Percentiles rank a stretch among this genome's conserved stretches.
Evolutionary conservation across 2,113 vertebrate genomes (phyloP).

Genomic region (Charadrius vociferus): DNA sequence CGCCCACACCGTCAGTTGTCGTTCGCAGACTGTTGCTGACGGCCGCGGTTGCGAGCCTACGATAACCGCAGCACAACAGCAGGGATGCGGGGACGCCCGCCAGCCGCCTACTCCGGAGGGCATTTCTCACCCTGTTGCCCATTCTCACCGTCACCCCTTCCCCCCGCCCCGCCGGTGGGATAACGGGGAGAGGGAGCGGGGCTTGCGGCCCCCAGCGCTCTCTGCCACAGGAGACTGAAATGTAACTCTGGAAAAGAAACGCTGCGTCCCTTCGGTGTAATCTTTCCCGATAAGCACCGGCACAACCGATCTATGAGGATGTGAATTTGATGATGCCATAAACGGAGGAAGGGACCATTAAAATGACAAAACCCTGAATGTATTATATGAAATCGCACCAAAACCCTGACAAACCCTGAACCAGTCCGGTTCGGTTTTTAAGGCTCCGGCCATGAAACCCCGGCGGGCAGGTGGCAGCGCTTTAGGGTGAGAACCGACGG

Average conservation of each 20-base stretch:
- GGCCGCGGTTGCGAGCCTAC: background rate
- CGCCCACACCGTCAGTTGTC: background rate
- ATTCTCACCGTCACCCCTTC: background rate
- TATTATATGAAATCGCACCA: background rate
- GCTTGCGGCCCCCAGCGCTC: background rate
- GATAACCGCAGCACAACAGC: background rate
- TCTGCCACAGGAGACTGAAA: background rate
- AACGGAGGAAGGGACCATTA: conserved; percentile 23
- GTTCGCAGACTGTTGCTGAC: background rate
- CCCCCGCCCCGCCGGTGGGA: accelerated
- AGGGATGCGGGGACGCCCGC: background rate
- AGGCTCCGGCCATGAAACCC: background rate
- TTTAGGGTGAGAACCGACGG: background rate
- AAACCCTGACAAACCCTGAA: background rate
- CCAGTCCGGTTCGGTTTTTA: background rate
- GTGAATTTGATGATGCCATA: conserved; percentile 54
- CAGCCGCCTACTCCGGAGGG: background rate
- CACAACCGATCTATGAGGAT: conserved; percentile 1
- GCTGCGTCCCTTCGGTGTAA: background rate
- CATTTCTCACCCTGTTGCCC: background rate
- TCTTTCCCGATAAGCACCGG: conserved; percentile 26
- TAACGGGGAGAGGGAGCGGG: background rate
- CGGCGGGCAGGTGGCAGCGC: background rate
- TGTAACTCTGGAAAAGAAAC: background rate
- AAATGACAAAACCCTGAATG: conserved; percentile 13